phyloP scores from a whole-genome alignment of 64 coral and sea anemone genomes.

The Pocillopora damicornis region DNA sequence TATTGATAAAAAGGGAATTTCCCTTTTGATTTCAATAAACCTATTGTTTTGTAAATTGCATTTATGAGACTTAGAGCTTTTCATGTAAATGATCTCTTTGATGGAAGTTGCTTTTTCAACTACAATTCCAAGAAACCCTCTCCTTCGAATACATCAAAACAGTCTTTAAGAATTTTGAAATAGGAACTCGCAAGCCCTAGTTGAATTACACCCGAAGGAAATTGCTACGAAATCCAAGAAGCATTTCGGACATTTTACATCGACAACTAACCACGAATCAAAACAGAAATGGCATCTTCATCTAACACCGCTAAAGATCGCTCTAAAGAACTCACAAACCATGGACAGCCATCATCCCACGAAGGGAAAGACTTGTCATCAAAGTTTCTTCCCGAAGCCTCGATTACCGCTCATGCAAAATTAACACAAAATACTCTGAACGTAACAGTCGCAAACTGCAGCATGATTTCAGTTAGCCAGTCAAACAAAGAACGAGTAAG shows the following conservation, averaged over 20 bases:
- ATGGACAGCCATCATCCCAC: not conserved
- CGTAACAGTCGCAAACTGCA: not conserved
- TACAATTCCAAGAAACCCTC: not conserved
- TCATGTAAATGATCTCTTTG: not conserved
- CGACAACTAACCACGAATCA: not conserved
- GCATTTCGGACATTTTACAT: not conserved
- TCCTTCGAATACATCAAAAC: not conserved
- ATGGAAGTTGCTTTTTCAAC: not conserved
- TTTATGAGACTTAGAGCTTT: not conserved
- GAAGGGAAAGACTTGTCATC: not conserved
- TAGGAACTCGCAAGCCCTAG: not conserved
- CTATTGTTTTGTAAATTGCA: too few relatives aligned
- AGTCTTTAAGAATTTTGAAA: not conserved
- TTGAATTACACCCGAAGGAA: not conserved
- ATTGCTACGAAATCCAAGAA: not conserved
- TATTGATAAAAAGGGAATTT: too few relatives aligned
- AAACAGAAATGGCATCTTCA: not conserved
- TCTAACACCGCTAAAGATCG: not conserved
- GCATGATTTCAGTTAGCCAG: not conserved
- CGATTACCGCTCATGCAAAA: not conserved
- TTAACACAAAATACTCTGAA: not conserved
- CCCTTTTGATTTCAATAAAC: too few relatives aligned
- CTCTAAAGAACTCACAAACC: not conserved
- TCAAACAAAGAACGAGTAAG: not conserved
- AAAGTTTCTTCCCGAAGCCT: not conserved